Percentiles rank a stretch among this genome's conserved stretches.
Evolutionary conservation across 2,113 vertebrate species (phyloP).

Genomic region (Cochlearius cochlearius): DNA sequence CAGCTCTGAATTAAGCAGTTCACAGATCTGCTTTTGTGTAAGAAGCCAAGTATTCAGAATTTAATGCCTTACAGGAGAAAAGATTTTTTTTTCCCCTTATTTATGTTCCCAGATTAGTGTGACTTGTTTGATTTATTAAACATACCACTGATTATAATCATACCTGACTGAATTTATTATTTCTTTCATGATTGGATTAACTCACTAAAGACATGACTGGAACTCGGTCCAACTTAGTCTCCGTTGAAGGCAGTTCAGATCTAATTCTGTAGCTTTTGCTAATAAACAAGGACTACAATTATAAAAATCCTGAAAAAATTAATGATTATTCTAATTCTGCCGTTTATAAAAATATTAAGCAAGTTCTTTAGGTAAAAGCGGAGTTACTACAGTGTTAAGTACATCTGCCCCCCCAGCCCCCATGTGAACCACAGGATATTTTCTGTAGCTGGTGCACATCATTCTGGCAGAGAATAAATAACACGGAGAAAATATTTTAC

Average conservation of each 20-base stretch:
- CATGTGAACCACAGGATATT: not conserved
- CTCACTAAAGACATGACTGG: not conserved
- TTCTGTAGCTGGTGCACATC: not conserved
- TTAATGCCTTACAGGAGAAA: not conserved
- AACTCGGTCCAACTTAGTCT: not conserved
- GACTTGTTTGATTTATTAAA: not conserved
- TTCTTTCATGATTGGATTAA: not conserved
- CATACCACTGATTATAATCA: not conserved
- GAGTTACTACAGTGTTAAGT: not conserved
- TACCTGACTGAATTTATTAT: not conserved
- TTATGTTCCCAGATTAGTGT: not conserved
- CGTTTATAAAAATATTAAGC: not conserved
- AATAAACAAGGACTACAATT: not conserved
- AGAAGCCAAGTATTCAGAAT: not conserved
- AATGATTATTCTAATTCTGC: not conserved
- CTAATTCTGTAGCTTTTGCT: not conserved
- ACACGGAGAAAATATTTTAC: not conserved
- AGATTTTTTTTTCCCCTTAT: not conserved
- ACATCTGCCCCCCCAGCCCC: accelerated
- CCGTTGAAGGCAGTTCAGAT: not conserved
- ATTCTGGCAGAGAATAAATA: not conserved
- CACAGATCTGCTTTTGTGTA: not conserved
- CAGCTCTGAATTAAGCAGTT: not conserved
- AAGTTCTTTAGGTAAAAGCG: not conserved
- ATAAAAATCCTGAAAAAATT: not conserved